phyloP scores from a whole-genome alignment of 2,888 invertebrate genomes.

The Sarcophaga carnaria region DNA sequence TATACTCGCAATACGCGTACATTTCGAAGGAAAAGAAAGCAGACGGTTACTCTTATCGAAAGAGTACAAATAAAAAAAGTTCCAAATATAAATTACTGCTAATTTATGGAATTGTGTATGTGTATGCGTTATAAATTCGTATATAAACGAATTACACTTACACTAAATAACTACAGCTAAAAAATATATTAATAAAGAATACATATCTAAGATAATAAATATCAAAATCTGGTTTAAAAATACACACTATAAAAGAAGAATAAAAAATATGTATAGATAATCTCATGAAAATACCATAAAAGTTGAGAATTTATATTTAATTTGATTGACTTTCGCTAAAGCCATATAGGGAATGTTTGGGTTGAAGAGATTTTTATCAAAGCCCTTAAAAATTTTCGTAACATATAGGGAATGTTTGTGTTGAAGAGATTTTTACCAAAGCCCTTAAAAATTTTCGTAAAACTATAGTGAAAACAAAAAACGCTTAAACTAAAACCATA shows the following conservation, averaged over 20 bases:
- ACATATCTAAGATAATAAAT: background rate
- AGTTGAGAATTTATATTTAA: background rate
- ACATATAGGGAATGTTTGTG: conserved; percentile 49
- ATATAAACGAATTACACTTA: background rate
- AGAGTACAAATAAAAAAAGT: background rate
- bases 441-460: background rate
- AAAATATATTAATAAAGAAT: background rate
- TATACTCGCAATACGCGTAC: background rate
- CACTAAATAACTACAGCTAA: background rate
- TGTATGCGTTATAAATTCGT: background rate
- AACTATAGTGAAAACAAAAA: background rate
- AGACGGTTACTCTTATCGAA: background rate
- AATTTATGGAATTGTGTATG: background rate
- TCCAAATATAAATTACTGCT: background rate
- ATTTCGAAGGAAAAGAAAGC: background rate
- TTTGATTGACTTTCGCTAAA: background rate
- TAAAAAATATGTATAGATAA: background rate
- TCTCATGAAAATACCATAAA: background rate
- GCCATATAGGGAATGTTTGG: conserved; percentile 53
- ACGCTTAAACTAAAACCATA: background rate
- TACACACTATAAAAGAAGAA: background rate
- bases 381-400: background rate
- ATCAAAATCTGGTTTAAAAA: background rate
- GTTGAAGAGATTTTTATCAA: conserved; percentile 14
- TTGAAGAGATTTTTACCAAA: conserved; percentile 25